Evolutionary conservation across 2,888 invertebrate genomes (phyloP).

Genomic region (Liodrosophila aerea): DNA sequence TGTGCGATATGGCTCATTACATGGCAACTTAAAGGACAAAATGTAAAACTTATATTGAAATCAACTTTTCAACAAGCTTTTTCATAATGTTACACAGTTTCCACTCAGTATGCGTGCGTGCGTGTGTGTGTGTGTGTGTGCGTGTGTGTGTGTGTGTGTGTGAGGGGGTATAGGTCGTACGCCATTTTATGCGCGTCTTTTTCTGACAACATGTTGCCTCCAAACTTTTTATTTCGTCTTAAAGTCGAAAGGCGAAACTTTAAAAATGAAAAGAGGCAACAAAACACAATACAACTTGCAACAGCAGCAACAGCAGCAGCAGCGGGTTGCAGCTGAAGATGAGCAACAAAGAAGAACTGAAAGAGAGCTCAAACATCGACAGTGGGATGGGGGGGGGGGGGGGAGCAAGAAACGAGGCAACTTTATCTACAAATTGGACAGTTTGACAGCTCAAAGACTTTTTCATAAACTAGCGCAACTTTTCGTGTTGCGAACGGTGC

Average conservation of each 20-base stretch:
- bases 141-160: slow-evolving; percentile 1
- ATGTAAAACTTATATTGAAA: slow-evolving; percentile 66
- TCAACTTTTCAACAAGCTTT: slow-evolving; percentile 61
- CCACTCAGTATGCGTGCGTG: background rate
- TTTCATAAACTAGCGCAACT: slow-evolving; percentile 68
- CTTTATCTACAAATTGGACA: slow-evolving; percentile 74
- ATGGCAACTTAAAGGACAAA: slow-evolving; percentile 54
- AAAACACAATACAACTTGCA: slow-evolving; percentile 2
- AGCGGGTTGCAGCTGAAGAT: slow-evolving; percentile 6
- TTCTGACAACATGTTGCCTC: slow-evolving; percentile 53
- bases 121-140: slow-evolving; percentile 11
- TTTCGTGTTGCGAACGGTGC: slow-evolving; percentile 33
- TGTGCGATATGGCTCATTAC: slow-evolving; percentile 50
- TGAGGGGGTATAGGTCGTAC: slow-evolving; percentile 4
- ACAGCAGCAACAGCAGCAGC: slow-evolving; percentile 4
- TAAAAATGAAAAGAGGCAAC: slow-evolving; percentile 19
- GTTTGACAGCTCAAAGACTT: slow-evolving; percentile 69
- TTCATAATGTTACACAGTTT: slow-evolving; percentile 28
- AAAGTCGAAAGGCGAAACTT: slow-evolving; percentile 38
- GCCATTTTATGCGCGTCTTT: slow-evolving; percentile 25
- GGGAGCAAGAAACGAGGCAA: slow-evolving; percentile 32
- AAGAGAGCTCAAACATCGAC: slow-evolving; percentile 24
- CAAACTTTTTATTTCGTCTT: slow-evolving; percentile 53
- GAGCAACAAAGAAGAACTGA: slow-evolving; percentile 21
- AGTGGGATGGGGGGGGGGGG: background rate